Evolutionary conservation across 2,797 vertebrate species (phyloP).

Genomic region (Cossypha polioptera): DNA sequence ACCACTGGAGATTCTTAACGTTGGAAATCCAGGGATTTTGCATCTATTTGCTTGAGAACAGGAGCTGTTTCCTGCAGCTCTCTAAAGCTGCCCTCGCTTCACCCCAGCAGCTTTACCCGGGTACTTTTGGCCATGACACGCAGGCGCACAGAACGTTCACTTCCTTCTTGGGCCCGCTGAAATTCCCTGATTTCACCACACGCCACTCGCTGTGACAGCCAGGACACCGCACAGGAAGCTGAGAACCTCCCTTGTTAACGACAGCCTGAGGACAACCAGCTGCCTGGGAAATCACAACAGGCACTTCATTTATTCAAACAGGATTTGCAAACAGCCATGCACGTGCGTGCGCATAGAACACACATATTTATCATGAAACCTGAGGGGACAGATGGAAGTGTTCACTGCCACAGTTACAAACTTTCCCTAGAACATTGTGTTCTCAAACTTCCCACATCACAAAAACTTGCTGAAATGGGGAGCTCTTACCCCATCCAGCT

Average conservation of each 20-base stretch:
- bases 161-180: neutral
- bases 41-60: neutral
- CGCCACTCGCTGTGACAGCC: rapidly evolving
- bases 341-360: rapidly evolving
- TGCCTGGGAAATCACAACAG: neutral
- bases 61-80: neutral
- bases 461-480: neutral
- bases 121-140: neutral
- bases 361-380: rapidly evolving
- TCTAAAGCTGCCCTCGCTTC: neutral
- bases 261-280: neutral
- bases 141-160: neutral
- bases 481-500: neutral
- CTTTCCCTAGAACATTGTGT: neutral
- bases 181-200: slow-evolving; percentile 57
- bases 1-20: neutral
- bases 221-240: neutral
- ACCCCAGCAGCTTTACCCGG: neutral
- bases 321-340: neutral
- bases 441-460: neutral
- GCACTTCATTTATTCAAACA: neutral
- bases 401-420: neutral
- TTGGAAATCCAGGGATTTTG: neutral
- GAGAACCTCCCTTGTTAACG: rapidly evolving
- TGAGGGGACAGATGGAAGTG: neutral